These are phyloP conservation scores for Carabus problematicus DNA, from an alignment of 2,888 invertebrate species.

Conservation along the genomic window DNA sequence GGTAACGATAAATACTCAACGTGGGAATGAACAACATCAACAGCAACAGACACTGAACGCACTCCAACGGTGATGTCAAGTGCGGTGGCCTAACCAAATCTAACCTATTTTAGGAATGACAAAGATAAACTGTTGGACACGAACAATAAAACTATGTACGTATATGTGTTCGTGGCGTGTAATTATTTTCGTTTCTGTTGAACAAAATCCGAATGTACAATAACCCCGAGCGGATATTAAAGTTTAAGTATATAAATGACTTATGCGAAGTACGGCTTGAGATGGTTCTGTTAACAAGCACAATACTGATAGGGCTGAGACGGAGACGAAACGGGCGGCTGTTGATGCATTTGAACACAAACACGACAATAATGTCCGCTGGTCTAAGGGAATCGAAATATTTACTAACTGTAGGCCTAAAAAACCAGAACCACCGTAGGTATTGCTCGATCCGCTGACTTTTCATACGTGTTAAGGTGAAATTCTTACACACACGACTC, in stretches of 20 bases:
- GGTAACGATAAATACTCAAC: not conserved
- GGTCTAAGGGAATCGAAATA: not conserved
- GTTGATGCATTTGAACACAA: not conserved
- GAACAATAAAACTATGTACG: slow-evolving; percentile 8
- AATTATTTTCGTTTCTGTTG: slow-evolving; percentile 1
- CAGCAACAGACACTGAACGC: not conserved
- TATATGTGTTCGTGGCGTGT: slow-evolving; percentile 14
- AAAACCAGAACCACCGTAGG: no score
- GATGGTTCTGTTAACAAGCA: no score
- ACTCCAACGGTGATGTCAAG: slow-evolving; percentile 2
- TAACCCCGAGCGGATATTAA: not conserved
- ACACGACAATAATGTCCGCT: slow-evolving; percentile 7
- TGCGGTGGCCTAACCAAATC: slow-evolving; percentile 9
- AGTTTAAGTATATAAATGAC: no score
- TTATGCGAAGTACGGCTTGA: no score
- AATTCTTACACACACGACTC: not conserved
- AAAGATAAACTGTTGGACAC: slow-evolving; percentile 3
- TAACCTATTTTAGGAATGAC: slow-evolving; percentile 12
- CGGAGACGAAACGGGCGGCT: slow-evolving; percentile 1
- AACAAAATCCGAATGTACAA: not conserved
- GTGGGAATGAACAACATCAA: slow-evolving; percentile 3
- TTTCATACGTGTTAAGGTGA: not conserved
- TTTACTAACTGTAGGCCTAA: not conserved
- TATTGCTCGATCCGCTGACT: not conserved
- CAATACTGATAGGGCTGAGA: not conserved